Base-by-base conservation (phyloP, 2,113 vertebrate species). In the Bubalus kerabau region DNA sequence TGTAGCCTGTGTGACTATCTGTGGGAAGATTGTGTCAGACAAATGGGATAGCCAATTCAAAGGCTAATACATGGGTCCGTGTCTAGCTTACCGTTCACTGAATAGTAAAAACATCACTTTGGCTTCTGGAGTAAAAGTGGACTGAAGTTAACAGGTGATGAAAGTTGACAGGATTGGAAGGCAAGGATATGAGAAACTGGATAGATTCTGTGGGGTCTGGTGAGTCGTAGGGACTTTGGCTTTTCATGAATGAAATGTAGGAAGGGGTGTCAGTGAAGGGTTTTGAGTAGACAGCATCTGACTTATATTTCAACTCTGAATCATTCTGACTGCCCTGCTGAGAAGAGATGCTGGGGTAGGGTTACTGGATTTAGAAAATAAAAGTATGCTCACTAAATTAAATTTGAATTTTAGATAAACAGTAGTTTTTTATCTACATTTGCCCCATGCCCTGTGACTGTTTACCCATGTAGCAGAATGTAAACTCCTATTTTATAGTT, bases 341-440 rank as follows among this genome's bases (percentile, higher is more conserved):
- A 88, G 64, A 94, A 94, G 86, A 96, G 14, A 82, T 90, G 14
- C 50, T 92, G 15, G 40, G 28, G 28, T 83, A 82, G n/a, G 50
- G 16, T 78, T 94, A 12, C 21, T 59, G 87, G 59, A 90, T 83
- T 90, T 96, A 85, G 24, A 50, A 98, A 94, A 95, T 91, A 52
- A 88, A 97, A 88, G 57, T 56, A 52, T 74, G 80, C 16, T 13
- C 8, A 62, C 23, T n/a, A 15, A 81, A 54, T 86, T 94, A 80
- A 85, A 96, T 93, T 97, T 91, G 82, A 93, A 93, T 88, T 97
- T 91, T 62, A 85, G 30, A 59, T 95, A 81, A 87, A 62, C 32
- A 91, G 19, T 92, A 52, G 40, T 54, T 87, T 92, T 92, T 84
- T 91, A 19, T 80, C 23, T 90, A 54, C 14, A 76, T 76, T 26